Percentiles rank a stretch among this genome's conserved stretches.
Evolutionary conservation across 2,113 vertebrate genomes (phyloP).

Genomic region (Heterotis niloticus): DNA sequence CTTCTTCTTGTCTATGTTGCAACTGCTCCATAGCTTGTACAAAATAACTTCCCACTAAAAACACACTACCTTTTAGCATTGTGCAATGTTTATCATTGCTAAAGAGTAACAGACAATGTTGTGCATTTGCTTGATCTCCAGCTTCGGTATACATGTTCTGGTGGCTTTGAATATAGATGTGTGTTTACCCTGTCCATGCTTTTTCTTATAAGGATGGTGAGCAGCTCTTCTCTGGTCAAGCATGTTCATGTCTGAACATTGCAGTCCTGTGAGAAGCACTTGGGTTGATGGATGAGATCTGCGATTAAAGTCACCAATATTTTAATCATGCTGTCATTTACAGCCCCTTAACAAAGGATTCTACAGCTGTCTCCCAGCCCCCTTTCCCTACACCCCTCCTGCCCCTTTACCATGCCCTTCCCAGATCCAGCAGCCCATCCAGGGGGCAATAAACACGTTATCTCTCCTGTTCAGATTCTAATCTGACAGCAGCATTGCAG

Average conservation of each 20-base stretch:
- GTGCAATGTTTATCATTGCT: not conserved
- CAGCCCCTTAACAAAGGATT: conserved; percentile 41
- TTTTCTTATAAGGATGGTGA: not conserved
- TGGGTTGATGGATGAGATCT: conserved; percentile 24
- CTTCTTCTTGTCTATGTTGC: not conserved
- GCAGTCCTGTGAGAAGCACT: not conserved
- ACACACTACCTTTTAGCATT: not conserved
- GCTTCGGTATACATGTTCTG: no score
- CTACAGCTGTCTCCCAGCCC: conserved; percentile 57
- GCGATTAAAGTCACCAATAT: conserved; percentile 35
- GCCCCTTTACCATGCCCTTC: conserved; percentile 35
- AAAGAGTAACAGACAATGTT: not conserved
- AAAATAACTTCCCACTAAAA: not conserved
- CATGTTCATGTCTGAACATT: not conserved
- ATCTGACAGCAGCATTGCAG: conserved; percentile 68
- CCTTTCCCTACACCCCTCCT: conserved; percentile 44
- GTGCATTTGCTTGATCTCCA: not conserved
- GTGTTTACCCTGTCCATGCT: not conserved
- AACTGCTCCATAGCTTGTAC: not conserved
- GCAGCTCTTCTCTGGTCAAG: not conserved
- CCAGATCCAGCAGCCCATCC: conserved; percentile 44
- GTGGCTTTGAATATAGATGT: not conserved
- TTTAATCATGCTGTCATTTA: conserved; percentile 47
- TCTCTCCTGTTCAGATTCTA: conserved; percentile 67
- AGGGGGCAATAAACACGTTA: conserved; percentile 67